These are phyloP conservation scores for Bombylius major DNA, from an alignment of 2,888 invertebrate genomes.

Conservation along the genomic window DNA sequence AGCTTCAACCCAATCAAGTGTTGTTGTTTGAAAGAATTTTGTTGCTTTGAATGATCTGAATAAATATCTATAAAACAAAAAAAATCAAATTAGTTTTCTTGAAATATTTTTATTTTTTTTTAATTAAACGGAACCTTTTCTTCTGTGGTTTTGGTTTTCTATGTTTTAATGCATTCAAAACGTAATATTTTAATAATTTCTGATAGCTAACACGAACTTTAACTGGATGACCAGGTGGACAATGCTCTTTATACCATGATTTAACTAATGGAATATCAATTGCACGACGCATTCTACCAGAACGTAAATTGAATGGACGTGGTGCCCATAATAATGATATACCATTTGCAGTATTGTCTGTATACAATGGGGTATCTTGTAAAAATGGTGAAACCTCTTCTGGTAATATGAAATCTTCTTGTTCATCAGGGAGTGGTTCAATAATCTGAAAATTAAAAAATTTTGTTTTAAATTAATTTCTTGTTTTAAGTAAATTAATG, in stretches of 20 bases:
- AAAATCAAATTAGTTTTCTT: neutral
- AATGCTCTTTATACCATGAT: conserved; percentile 92
- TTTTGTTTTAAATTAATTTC: neutral
- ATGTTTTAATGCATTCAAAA: conserved; percentile 94
- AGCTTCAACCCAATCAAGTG: conserved; percentile 99
- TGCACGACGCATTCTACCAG: conserved; percentile 84
- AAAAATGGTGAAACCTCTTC: conserved; percentile 86
- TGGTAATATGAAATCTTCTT: conserved; percentile 85
- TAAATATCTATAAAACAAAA: conserved; percentile 51
- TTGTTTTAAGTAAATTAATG: neutral
- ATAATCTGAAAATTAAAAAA: conserved; percentile 37
- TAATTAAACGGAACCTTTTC: conserved; percentile 53
- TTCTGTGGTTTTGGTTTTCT: conserved; percentile 97
- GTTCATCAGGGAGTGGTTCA: conserved; percentile 85
- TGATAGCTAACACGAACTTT: conserved; percentile 99
- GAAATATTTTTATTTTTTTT: neutral
- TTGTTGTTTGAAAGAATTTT: conserved; percentile 99
- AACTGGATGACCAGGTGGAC: conserved; percentile 92
- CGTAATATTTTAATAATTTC: conserved; percentile 95
- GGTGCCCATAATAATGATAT: conserved; percentile 96
- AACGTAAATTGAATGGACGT: conserved; percentile 92
- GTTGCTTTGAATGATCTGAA: conserved; percentile 99
- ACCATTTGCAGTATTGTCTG: conserved; percentile 98
- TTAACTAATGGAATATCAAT: conserved; percentile 97
- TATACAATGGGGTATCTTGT: conserved; percentile 89